Evolutionary conservation across 2,797 vertebrate species (phyloP), one percentile per base, ranked within the genome.

Genomic region (Alauda arvensis): DNA sequence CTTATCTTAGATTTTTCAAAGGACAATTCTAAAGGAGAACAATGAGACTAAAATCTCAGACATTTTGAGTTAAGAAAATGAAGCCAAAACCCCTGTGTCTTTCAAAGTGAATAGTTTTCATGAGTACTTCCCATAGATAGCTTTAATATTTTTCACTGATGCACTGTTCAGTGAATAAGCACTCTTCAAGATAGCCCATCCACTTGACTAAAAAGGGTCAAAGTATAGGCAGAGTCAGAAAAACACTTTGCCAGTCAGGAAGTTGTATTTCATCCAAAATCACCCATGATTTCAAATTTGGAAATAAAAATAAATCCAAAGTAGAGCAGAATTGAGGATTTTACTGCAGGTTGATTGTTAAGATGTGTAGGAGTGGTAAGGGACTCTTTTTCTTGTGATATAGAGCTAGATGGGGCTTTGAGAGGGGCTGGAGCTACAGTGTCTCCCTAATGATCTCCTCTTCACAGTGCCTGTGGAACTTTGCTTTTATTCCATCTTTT

Each of bases 1-100:
- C 80, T 90, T 57, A 92, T 90, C 37, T 55, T 9, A 82, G 48
- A 85, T 74, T 89, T 91, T 70, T 91, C 46, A 74, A 43, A 68
- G 79, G 18, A 39, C 37, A 63, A 8, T 85, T 85, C 55, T 66
- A 69, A 79, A 86, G 77, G 14, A 71, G 45, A 85, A 76, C 29
- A 80, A 75, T 45, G 56, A 89, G 43, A 57, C 23, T n/a, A 69
- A 71, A 90, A 88, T 86, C 74, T 76, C 49, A 81, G 67, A 68
- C 10, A 70, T 72, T 59, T 46, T 66, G 51, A 23, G 18, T 68
- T 70, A 82, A 89, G 70, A 63, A 31, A 51, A 37, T 89, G n/a
- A 87, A 84, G 33, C 4, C 70, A 82, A 91, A 48, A 9, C 4
- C 7, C n/a, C 9, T 20, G 34, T 49, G 40, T 67, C 48, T 56